phyloP scores from a whole-genome alignment of 2,888 invertebrate species.

The Epirrita christyi region DNA sequence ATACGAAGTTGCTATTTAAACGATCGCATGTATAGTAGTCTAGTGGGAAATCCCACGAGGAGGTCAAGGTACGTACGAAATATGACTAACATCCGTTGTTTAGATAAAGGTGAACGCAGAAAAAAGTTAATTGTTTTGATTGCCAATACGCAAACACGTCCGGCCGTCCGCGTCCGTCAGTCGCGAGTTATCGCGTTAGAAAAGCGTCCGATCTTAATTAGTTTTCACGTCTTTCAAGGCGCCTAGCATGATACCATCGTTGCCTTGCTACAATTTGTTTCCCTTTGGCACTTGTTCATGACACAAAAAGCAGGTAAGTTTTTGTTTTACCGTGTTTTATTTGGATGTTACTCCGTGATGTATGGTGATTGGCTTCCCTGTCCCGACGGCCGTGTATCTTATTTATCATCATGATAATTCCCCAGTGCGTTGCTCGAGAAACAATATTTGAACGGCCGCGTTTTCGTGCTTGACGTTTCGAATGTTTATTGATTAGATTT shows the following conservation, averaged over 20 bases:
- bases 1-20: slow-evolving; percentile 28
- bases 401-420: slow-evolving; percentile 82
- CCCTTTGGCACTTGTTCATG: slow-evolving; percentile 75
- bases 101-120: slow-evolving; percentile 68
- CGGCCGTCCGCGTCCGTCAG: slow-evolving; percentile 73
- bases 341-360: slow-evolving; percentile 77
- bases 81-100: slow-evolving; percentile 58
- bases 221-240: slow-evolving; percentile 83
- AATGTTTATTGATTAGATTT: slow-evolving; percentile 75
- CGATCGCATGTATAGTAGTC: slow-evolving; percentile 37
- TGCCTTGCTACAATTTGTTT: slow-evolving; percentile 83
- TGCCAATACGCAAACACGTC: slow-evolving; percentile 79
- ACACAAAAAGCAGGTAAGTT: slow-evolving; percentile 67
- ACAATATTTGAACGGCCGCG: slow-evolving; percentile 73
- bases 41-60: slow-evolving; percentile 46
- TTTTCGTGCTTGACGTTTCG: slow-evolving; percentile 63
- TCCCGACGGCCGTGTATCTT: slow-evolving; percentile 76
- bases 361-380: slow-evolving; percentile 83
- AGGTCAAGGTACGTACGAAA: slow-evolving; percentile 53
- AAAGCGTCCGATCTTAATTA: slow-evolving; percentile 84
- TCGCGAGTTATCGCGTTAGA: slow-evolving; percentile 79
- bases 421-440: slow-evolving; percentile 67
- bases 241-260: slow-evolving; percentile 81
- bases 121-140: slow-evolving; percentile 84
- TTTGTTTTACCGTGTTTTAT: slow-evolving; percentile 78